Percentiles rank a stretch among this genome's conserved stretches.
phyloP scores from a whole-genome alignment of 2,113 vertebrate species.

The Oxyura jamaicensis region DNA sequence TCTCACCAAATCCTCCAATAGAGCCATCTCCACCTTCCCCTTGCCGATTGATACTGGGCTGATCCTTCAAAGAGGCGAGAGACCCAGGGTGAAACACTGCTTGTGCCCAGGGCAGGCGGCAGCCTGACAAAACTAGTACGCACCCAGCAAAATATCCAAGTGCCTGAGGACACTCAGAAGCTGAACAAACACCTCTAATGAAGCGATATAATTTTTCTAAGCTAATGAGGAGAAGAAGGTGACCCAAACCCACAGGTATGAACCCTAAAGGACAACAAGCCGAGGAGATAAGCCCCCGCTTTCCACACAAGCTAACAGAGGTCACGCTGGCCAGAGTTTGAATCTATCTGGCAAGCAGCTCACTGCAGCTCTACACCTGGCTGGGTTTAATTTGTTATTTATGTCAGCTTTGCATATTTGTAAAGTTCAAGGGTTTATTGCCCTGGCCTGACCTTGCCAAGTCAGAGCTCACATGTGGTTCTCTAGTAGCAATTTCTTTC shows the following conservation, averaged over 20 bases:
- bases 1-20: not conserved
- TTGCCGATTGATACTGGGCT: not conserved
- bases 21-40: not conserved
- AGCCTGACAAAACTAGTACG: not conserved
- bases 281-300: constrained; percentile 70
- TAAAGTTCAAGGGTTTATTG: constrained; percentile 88
- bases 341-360: constrained; percentile 70
- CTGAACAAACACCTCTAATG: constrained; percentile 40
- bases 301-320: constrained; percentile 75
- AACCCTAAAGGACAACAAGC: constrained; percentile 62
- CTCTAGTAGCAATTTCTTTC: constrained; percentile 85
- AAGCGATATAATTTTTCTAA: constrained; percentile 65
- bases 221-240: constrained; percentile 57
- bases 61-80: not conserved
- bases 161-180: constrained; percentile 14
- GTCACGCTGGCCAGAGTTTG: constrained; percentile 59
- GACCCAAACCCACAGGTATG: constrained; percentile 64
- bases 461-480: constrained; percentile 85
- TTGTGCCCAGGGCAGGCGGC: not conserved
- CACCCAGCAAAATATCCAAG: not conserved
- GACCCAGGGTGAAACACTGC: not conserved
- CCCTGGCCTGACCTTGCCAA: constrained; percentile 85
- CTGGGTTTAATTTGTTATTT: constrained; percentile 89
- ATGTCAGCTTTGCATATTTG: constrained; percentile 90
- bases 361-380: constrained; percentile 79